Evolutionary conservation across 2,888 invertebrate species (phyloP), one percentile per base, ranked within the genome.

Genomic region (Flexamia atlantica): DNA sequence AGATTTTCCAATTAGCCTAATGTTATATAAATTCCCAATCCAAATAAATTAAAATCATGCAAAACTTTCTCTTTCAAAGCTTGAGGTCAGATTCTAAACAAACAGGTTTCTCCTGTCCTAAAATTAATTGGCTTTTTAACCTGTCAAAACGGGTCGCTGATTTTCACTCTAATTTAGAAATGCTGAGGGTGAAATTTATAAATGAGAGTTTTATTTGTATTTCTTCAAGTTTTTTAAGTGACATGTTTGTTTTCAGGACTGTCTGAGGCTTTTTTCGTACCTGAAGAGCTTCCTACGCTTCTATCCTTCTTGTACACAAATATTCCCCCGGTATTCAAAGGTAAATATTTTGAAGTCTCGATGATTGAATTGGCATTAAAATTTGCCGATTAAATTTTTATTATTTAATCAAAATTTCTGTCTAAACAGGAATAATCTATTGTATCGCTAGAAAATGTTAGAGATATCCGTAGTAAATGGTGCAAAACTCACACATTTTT

Each of bases 311-410:
- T 96, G 0, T 97, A 96, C 89, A 95, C 96, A 10, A 96, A 96
- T 88, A 95, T 97, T 85, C 96, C 97, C 4, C 96, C 95, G 0
- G 93, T 97, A 12, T 95, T 95, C 88, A 97, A 96, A 94, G 97
- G 96, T 95, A 92, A 46, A n/a, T n/a, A n/a, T n/a, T n/a, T n/a
- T n/a, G n/a, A n/a, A n/a, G n/a, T n/a, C n/a, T n/a, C n/a, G n/a
- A n/a, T n/a, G n/a, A n/a, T n/a, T n/a, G n/a, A n/a, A n/a, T n/a
- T n/a, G n/a, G n/a, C n/a, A n/a, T n/a, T n/a, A n/a, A n/a, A n/a
- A n/a, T n/a, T n/a, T n/a, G n/a, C n/a, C n/a, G n/a, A n/a, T n/a
- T n/a, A n/a, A n/a, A n/a, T n/a, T n/a, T n/a, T n/a, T n/a, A n/a
- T n/a, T n/a, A n/a, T n/a, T n/a, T n/a, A n/a, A n/a, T n/a, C n/a